Evolutionary conservation across 2,797 vertebrate species (phyloP).

Genomic region (Sphenodon punctatus): DNA sequence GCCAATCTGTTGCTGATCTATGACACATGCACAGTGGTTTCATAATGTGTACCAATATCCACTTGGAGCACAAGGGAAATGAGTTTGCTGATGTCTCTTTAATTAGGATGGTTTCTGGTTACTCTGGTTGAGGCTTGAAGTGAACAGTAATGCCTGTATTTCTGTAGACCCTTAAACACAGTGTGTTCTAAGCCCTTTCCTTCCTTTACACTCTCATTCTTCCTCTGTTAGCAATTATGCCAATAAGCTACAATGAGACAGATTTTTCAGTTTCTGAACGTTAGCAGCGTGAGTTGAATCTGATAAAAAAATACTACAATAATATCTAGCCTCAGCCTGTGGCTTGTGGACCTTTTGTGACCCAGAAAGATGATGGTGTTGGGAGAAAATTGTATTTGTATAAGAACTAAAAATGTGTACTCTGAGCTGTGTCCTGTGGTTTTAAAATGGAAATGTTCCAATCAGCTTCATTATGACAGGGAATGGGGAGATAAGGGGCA

Average conservation of each 20-base stretch:
- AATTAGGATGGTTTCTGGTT: slow-evolving; percentile 61
- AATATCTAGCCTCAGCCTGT: accelerated
- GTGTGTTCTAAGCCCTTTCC: slow-evolving; percentile 36
- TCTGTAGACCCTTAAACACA: slow-evolving; percentile 53
- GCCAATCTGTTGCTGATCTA: slow-evolving; percentile 59
- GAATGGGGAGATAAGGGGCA: too few species aligned
- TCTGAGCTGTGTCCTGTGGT: neutral
- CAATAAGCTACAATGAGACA: slow-evolving; percentile 5
- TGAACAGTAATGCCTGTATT: slow-evolving; percentile 30
- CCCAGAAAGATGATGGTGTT: neutral
- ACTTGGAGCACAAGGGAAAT: slow-evolving; percentile 61
- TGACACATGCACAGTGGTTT: slow-evolving; percentile 55
- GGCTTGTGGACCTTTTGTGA: neutral
- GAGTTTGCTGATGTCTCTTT: slow-evolving; percentile 64
- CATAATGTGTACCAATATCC: slow-evolving; percentile 36
- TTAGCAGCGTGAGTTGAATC: neutral
- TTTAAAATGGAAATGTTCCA: neutral
- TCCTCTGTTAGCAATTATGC: slow-evolving; percentile 5
- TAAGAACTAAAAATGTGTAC: neutral
- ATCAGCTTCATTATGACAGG: neutral
- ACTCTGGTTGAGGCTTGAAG: slow-evolving; percentile 49
- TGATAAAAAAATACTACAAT: neutral
- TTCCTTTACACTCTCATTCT: slow-evolving; percentile 14
- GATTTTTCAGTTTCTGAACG: neutral
- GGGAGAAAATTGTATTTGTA: neutral